phyloP scores from a whole-genome alignment of 2,113 vertebrate species.

The Python bivittatus region DNA sequence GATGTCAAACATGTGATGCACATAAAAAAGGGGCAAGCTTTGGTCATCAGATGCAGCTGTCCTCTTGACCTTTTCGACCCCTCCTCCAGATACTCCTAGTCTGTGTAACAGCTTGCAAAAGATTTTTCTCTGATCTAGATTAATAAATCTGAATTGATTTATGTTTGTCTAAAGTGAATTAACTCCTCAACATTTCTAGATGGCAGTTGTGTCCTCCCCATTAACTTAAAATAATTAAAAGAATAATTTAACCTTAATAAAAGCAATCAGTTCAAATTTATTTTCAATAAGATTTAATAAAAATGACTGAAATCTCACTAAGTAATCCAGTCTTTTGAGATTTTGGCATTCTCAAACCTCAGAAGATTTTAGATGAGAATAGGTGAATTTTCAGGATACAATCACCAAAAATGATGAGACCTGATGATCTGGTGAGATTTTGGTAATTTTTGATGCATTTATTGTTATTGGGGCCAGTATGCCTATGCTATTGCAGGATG shows the following conservation, averaged over 20 bases:
- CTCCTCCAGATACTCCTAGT: neutral
- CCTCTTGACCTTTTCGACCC: neutral
- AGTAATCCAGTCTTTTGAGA: neutral
- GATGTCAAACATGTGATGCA: neutral
- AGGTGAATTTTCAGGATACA: neutral
- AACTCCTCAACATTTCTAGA: neutral
- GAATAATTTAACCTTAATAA: neutral
- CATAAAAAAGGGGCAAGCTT: neutral
- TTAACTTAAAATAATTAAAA: neutral
- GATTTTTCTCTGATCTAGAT: neutral
- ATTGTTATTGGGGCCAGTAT: neutral
- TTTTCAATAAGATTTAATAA: neutral
- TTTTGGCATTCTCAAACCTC: neutral
- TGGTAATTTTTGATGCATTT: neutral
- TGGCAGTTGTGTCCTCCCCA: neutral
- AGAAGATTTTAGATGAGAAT: neutral
- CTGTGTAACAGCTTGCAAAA: neutral
- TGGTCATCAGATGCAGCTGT: neutral
- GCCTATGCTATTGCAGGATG: neutral
- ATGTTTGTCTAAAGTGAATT: neutral
- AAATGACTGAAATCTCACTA: neutral
- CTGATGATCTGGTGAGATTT: neutral
- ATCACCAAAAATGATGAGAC: neutral
- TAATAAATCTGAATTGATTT: neutral
- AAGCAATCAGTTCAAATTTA: neutral